These are phyloP conservation scores for Neodon shergylaensis DNA, from an alignment of 2,113 vertebrate genomes.

Conservation along the genomic window DNA sequence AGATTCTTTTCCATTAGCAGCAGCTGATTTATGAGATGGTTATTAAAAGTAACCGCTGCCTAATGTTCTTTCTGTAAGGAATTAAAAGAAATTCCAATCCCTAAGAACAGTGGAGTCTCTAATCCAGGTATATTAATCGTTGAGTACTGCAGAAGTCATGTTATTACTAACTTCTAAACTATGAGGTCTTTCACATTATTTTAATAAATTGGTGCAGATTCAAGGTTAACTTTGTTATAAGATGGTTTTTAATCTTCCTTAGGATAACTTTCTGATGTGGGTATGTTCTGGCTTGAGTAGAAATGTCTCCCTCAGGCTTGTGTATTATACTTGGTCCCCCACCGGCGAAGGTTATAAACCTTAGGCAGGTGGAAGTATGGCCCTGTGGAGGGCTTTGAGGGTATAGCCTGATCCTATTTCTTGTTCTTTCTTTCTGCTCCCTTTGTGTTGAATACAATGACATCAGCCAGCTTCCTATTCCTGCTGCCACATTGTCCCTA, in stretches of 20 bases:
- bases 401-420: background rate
- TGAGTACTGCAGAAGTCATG: background rate
- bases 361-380: background rate
- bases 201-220: background rate
- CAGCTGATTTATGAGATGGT: background rate
- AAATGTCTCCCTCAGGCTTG: background rate
- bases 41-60: background rate
- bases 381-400: background rate
- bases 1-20: background rate
- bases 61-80: background rate
- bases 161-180: background rate
- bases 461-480: background rate
- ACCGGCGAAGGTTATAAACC: background rate
- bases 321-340: background rate
- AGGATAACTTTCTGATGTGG: background rate
- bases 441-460: background rate
- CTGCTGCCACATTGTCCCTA: too few relatives aligned
- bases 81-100: background rate
- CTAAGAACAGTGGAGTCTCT: background rate
- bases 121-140: background rate
- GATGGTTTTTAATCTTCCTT: background rate
- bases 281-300: background rate
- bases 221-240: constrained; percentile 6
- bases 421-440: background rate
- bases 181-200: background rate